Evolutionary conservation across 1,140 invertebrate genomes (phyloP), one percentile per base, ranked within the genome.

Genomic region (Araneus ventricosus): DNA sequence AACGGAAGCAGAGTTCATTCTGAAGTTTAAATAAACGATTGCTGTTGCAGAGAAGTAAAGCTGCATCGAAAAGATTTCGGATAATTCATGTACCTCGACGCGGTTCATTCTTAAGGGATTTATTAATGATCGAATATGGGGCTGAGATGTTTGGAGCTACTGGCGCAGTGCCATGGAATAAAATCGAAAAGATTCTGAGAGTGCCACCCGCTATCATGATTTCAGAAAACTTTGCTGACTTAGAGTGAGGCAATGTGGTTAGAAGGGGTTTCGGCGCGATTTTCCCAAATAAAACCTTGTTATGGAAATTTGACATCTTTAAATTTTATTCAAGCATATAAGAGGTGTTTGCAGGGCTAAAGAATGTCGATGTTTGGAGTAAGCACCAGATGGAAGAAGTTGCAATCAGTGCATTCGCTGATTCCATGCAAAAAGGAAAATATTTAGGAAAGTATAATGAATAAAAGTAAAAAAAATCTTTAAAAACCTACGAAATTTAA

Each of bases 21-120:
- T 30, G 30, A 75, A 75, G 30, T 75, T 75, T 75, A 75, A 75
- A 75, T 75, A 75, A 75, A 75, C 67, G 67, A 75, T 75, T 75
- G 17, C 67, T 5, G 67, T 37, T 2, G 14, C 67, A 75, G 63
- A 14, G 63, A 67, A 67, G 63, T 67, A 67, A 75, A 30, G 67
- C 67, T 75, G 67, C 30, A 75, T 75, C 17, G 67, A 75, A 75
- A 75, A 75, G 67, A 75, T 75, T 75, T 75, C 67, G 67, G 67
- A 75, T 75, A 75, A 37, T 75, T 75, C 67, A 75, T 75, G 67
- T 30, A 75, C 67, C 67, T 75, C 67, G 67, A 75, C 67, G 34
- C 30, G 22, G 67, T 75, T 75, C 67, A 75, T 75, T 75, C 67
- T 75, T 75, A 34, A 75, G 67, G 67, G 67, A 75, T 75, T 75